These are phyloP conservation scores for Pherbina coryleti DNA, from an alignment of 2,888 invertebrate genomes.

Conservation along the genomic window DNA sequence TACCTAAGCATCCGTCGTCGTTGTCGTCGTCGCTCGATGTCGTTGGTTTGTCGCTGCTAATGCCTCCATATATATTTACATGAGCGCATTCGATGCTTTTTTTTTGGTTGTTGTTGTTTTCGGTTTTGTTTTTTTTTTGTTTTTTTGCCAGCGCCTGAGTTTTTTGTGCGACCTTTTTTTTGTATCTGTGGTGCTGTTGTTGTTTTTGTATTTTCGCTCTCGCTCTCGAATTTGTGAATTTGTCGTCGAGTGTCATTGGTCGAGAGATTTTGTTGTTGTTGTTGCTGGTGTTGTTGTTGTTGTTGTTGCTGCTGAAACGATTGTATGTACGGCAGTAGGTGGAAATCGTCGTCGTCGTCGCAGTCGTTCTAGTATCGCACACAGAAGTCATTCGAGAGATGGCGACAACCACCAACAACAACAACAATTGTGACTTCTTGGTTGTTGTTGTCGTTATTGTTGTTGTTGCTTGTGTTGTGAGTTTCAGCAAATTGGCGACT, in stretches of 20 bases:
- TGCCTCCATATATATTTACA: conserved; percentile 11
- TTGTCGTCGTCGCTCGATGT: conserved; percentile 26
- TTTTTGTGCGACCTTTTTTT: conserved; percentile 8
- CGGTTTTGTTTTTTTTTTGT: too few species aligned
- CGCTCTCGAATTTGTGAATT: conserved; percentile 56
- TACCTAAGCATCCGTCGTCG: conserved; percentile 37
- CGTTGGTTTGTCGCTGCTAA: conserved; percentile 11
- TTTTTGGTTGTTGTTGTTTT: conserved; percentile 49
- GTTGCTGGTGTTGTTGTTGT: conserved; percentile 16
- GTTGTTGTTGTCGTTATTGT: not conserved
- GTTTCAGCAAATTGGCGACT: not conserved
- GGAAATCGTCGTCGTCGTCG: conserved; percentile 42
- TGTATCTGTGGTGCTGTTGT: conserved; percentile 41
- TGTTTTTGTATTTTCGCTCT: conserved; percentile 47
- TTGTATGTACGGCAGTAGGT: conserved; percentile 45
- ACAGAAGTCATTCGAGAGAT: conserved; percentile 49
- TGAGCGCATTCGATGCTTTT: conserved; percentile 44
- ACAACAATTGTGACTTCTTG: conserved; percentile 42
- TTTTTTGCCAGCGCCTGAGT: not conserved
- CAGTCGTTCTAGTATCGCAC: conserved; percentile 32
- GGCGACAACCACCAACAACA: conserved; percentile 37
- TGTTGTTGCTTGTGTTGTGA: not conserved
- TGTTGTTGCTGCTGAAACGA: not conserved
- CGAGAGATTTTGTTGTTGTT: conserved; percentile 49
- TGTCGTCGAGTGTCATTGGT: conserved; percentile 70